Evolutionary conservation across 2,113 vertebrate species (phyloP).

Genomic region (Grammomys surdaster): DNA sequence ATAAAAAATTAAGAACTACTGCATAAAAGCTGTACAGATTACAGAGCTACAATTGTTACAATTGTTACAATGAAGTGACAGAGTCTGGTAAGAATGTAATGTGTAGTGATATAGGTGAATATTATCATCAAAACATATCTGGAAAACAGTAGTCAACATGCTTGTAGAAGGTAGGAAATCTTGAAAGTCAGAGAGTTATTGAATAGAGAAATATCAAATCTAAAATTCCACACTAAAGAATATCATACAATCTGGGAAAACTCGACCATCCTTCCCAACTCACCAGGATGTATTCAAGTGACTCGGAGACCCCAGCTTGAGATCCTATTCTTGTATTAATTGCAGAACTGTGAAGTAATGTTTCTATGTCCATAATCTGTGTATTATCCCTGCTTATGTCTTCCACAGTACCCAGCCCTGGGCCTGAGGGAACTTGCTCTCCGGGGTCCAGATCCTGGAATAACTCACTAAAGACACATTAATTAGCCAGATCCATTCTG

Average conservation of each 20-base stretch:
- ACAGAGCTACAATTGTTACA: too few relatives aligned
- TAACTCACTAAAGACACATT: constrained; percentile 34
- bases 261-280: background rate
- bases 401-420: background rate
- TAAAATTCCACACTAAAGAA: background rate
- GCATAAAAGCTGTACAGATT: background rate
- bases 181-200: background rate
- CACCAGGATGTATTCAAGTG: background rate
- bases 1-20: background rate
- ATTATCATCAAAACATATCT: background rate
- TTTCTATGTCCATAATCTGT: background rate
- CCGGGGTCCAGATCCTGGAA: background rate
- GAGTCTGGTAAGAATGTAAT: background rate
- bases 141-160: background rate
- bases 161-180: background rate
- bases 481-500: background rate
- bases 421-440: background rate
- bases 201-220: background rate
- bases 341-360: background rate
- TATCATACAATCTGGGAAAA: background rate
- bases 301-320: background rate
- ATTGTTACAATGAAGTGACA: background rate
- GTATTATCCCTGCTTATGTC: background rate
- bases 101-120: background rate
- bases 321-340: background rate